These are phyloP conservation scores for Falcaria lacertinaria DNA, from an alignment of 2,888 invertebrate species.

Conservation along the genomic window DNA sequence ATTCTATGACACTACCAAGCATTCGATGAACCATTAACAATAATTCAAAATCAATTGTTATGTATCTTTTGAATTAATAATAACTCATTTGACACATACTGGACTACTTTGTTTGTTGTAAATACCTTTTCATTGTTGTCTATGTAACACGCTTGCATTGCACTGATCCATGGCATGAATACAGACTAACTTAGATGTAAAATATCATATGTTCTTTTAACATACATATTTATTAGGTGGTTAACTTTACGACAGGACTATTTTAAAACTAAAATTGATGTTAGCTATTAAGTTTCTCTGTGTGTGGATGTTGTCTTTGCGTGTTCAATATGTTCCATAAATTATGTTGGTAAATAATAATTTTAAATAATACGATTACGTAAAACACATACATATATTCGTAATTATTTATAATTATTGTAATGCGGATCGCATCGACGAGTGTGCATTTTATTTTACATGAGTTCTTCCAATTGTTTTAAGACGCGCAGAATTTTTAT, in stretches of 20 bases:
- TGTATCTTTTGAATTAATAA: too few species aligned
- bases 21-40: too few species aligned
- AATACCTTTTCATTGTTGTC: too few species aligned
- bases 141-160: too few species aligned
- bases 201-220: too few species aligned
- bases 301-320: neutral
- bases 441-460: conserved; percentile 3
- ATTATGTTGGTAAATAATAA: neutral
- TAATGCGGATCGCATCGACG: neutral
- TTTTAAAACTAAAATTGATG: neutral
- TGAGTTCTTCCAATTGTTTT: conserved; percentile 34
- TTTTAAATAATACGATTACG: neutral
- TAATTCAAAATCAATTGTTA: too few species aligned
- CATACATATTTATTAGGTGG: too few species aligned
- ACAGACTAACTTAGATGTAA: too few species aligned
- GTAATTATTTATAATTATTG: neutral
- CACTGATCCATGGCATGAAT: too few species aligned
- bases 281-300: neutral
- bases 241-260: neutral
- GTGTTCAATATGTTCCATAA: neutral
- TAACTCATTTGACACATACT: too few species aligned
- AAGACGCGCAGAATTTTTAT: neutral
- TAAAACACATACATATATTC: neutral
- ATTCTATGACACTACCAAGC: too few species aligned
- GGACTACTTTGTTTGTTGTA: too few species aligned